Percentiles rank a stretch among this genome's conserved stretches.
Conservation (phyloP, 2,113 vertebrate genomes). For the Sturnira hondurensis region DNA sequence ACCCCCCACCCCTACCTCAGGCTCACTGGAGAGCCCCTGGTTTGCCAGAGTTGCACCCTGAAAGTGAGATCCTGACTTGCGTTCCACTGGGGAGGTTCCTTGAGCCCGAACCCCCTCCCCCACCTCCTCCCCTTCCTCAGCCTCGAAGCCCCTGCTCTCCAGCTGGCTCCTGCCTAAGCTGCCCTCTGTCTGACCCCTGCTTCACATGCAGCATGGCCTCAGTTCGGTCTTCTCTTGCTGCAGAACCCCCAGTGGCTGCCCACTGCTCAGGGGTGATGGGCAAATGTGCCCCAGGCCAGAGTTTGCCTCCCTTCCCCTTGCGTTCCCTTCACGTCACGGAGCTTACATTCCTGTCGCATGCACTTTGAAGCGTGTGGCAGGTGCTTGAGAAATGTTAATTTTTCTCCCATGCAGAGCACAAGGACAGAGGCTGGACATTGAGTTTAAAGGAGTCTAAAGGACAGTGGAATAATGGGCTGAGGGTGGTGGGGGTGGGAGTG, state of each 20-base stretch:
- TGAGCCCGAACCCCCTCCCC: background rate
- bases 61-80: background rate
- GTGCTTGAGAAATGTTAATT: background rate
- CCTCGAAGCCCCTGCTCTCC: background rate
- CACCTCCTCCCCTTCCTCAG: background rate
- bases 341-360: background rate
- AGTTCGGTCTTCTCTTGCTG: background rate
- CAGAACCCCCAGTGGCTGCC: background rate
- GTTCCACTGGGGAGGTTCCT: background rate
- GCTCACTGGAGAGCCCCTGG: background rate
- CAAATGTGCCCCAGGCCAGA: no score
- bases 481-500: background rate
- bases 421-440: background rate
- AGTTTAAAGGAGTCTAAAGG: background rate
- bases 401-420: background rate
- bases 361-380: background rate
- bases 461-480: background rate
- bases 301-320: background rate
- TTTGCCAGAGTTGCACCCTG: background rate
- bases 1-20: accelerated
- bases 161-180: background rate
- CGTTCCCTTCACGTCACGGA: no score
- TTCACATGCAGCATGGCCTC: background rate
- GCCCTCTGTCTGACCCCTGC: background rate
- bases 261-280: background rate